Percentiles rank a stretch among this genome's conserved stretches.
Conservation (phyloP, 2,888 invertebrate genomes). For the Galerucella calmariensis region DNA sequence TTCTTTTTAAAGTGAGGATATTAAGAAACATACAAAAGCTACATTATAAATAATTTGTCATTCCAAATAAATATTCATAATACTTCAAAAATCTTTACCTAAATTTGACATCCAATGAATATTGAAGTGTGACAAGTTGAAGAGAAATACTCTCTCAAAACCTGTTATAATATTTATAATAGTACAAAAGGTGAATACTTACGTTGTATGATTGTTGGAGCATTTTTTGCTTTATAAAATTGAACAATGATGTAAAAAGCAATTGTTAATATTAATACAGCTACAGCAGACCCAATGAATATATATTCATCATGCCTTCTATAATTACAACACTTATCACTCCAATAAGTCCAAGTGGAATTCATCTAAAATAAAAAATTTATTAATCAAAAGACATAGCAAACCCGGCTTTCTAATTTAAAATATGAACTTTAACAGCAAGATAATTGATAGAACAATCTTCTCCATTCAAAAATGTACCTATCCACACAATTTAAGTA, state of each 20-base stretch:
- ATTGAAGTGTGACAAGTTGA: too few species aligned
- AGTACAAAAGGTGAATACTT: constrained; percentile 48
- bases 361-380: constrained; percentile 70
- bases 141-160: neutral
- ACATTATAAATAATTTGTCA: too few species aligned
- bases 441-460: too few species aligned
- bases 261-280: constrained; percentile 68
- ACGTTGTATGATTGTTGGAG: constrained; percentile 60
- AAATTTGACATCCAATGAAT: too few species aligned
- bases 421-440: neutral
- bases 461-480: too few species aligned
- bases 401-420: neutral
- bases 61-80: too few species aligned
- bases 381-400: neutral
- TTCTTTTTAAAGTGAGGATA: too few species aligned
- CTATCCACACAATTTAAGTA: neutral
- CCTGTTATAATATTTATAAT: constrained; percentile 4
- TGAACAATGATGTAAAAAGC: constrained; percentile 71
- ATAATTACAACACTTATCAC: constrained; percentile 71
- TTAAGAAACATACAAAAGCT: too few species aligned
- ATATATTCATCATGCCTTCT: constrained; percentile 69
- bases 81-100: too few species aligned
- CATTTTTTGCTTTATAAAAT: constrained; percentile 61
- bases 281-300: constrained; percentile 68
- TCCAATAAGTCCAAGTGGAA: constrained; percentile 73